Percentiles rank a stretch among this genome's conserved stretches.
Evolutionary conservation across 2,888 invertebrate genomes (phyloP).

Genomic region (Xestobium rufovillosum): DNA sequence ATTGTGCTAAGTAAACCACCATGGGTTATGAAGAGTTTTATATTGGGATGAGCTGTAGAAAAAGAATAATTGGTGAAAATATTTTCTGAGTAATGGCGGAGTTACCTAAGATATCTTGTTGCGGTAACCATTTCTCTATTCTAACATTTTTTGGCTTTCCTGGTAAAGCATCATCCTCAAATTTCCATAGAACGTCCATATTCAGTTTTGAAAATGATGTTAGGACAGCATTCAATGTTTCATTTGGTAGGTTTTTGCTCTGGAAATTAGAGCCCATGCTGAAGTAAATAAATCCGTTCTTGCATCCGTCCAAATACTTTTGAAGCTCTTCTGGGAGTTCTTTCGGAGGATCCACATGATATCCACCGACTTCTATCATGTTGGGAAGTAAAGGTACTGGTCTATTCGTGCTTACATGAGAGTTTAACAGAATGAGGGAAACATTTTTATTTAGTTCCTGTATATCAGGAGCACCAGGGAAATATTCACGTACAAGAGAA

Average conservation of each 20-base stretch:
- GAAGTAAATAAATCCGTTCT: slow-evolving; percentile 47
- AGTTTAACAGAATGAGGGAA: too few species aligned
- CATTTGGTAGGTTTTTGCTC: slow-evolving; percentile 44
- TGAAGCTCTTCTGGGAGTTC: too few species aligned
- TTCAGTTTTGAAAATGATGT: slow-evolving; percentile 50
- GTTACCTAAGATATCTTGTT: slow-evolving; percentile 30
- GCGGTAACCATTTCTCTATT: slow-evolving; percentile 38
- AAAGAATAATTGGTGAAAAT: too few species aligned
- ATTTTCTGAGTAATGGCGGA: too few species aligned
- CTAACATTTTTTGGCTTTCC: slow-evolving; percentile 38
- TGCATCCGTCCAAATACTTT: too few species aligned
- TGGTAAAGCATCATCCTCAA: slow-evolving; percentile 38
- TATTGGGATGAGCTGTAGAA: too few species aligned
- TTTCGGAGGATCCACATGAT: too few species aligned
- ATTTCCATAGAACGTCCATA: slow-evolving; percentile 42
- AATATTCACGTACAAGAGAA: slow-evolving; percentile 24
- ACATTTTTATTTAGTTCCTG: slow-evolving; percentile 26
- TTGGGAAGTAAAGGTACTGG: too few species aligned
- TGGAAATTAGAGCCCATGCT: slow-evolving; percentile 51
- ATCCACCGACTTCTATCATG: too few species aligned
- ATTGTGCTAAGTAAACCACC: too few species aligned
- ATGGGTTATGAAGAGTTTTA: too few species aligned
- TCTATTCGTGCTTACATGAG: too few species aligned
- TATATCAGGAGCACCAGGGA: slow-evolving; percentile 28
- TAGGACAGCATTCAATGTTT: slow-evolving; percentile 45